These are phyloP conservation scores for Passer montanus DNA, from an alignment of 2,113 vertebrate species.

Conservation along the genomic window DNA sequence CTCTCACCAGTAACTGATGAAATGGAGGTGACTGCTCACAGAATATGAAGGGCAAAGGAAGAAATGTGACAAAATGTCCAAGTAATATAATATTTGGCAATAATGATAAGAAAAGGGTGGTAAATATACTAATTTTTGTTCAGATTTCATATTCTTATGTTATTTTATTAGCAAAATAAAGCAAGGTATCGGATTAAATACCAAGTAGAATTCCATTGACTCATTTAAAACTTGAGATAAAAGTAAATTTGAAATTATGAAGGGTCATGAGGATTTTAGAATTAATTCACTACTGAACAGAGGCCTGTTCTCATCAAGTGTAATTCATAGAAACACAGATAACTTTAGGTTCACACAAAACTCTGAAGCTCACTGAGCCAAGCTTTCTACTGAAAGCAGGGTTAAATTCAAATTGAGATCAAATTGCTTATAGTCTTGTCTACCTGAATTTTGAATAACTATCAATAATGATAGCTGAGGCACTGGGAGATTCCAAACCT, in stretches of 20 bases:
- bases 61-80: not conserved
- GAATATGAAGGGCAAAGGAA: not conserved
- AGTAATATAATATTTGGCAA: not conserved
- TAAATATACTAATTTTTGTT: not conserved
- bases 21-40: not conserved
- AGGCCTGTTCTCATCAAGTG: not conserved
- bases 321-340: not conserved
- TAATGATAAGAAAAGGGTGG: not conserved
- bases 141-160: not conserved
- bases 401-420: not conserved
- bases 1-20: not conserved
- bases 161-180: not conserved
- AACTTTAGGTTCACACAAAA: not conserved
- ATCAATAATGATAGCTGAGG: not conserved
- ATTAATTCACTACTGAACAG: not conserved
- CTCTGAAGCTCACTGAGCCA: not conserved
- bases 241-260: not conserved
- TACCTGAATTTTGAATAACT: not conserved
- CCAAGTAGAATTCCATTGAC: not conserved
- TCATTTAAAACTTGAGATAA: not conserved
- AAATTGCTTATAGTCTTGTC: not conserved
- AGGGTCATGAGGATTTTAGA: not conserved
- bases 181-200: not conserved
- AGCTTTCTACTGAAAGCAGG: not conserved
- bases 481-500: not conserved